Base-by-base conservation (phyloP, 2,113 vertebrate genomes). In the Trematocara nigrifrons region DNA sequence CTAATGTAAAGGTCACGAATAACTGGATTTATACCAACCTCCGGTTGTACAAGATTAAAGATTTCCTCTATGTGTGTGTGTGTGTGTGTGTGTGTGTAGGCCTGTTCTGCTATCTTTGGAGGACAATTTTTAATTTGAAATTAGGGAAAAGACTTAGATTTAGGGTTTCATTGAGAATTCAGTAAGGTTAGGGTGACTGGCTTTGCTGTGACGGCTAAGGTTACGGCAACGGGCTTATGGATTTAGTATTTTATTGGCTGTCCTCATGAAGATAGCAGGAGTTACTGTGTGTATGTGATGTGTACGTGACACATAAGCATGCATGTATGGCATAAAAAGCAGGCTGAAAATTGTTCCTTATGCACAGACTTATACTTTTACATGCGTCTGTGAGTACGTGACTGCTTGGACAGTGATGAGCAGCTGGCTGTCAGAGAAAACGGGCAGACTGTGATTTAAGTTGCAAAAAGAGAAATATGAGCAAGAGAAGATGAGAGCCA, bases 381-480 rank as follows among this genome's bases (percentile, higher is more conserved):
- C 81, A 11, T 74, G 82, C 31, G 9, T 80, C 80, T 83, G 82
- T 89, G 92, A 69, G 45, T 87, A 85, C 20, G 53, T 91, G 88
- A 31, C 6, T n/a, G 26, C 64, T 78, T 6, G 1, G 87, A 91
- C 77, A 83, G 76, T 92, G 86, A 91, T 81, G 86, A 57, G 91
- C 59, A 83, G 84, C 85, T 80, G 38, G 88, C 66, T 92, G 90
- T 91, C 88, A 81, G 59, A 3, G n/a, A 80, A 64, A 59, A 76
- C 31, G 22, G 47, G 42, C 5, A 2, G 13, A 13, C 52, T 59
- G 53, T 91, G 90, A 94, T 93, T 94, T 93, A 94, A 85, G 47
- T 42, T 33, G 52, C 2, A 10, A 80, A 54, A 81, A 26, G 90
- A 94, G 89, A 91, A 85, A 87, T 89, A 91, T 83, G 93, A 92